Evolutionary conservation across 2,888 invertebrate genomes (phyloP), one percentile per base, ranked within the genome.

Genomic region (Cheilosia scutellata): DNA sequence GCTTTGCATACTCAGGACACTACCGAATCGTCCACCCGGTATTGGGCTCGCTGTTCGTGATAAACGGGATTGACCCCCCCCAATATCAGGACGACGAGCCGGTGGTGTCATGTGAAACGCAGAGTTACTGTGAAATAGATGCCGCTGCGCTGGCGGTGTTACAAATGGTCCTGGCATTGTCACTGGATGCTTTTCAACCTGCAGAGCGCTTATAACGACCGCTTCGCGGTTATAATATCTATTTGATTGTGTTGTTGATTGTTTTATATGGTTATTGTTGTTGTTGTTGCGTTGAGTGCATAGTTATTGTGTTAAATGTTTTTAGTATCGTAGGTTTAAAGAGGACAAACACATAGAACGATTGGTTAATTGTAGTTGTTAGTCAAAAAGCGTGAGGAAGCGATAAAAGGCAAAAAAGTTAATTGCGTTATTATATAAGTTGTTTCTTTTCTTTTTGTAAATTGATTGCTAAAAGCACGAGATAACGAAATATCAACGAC

Each of bases 161-260:
- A 95, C 94, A 88, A 94, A 95, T 1, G 97, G 97, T 55, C 97
- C 97, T n/a, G 97, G 97, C 80, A 96, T 96, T 51, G 96, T 96
- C 87, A 97, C 95, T 66, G 97, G 97, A 93, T 97, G 96, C 92
- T 97, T 98, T 92, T 98, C 98, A 88, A 98, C 97, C 94, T 98
- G 97, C 82, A 98, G 94, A 70, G 98, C 97, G 92, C 97, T 97
- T 93, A 98, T 96, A 79, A 98, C 98, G 88, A 98, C 96, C 80
- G 97, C 97, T 93, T 97, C 97, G 88, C 98, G 95, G 92, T 97
- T 97, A 93, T 98, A 97, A 93, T 98, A 98, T 93, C 98, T 98
- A 76, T 78, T 58, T 63, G 63, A 58, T 63, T 63, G 72, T 75
- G 40, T 83, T 49, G 16, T 63, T 44, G 49, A 37, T 60, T 62